Base-by-base conservation (phyloP, 1,140 invertebrate genomes). In the Harpegnathos saltator region DNA sequence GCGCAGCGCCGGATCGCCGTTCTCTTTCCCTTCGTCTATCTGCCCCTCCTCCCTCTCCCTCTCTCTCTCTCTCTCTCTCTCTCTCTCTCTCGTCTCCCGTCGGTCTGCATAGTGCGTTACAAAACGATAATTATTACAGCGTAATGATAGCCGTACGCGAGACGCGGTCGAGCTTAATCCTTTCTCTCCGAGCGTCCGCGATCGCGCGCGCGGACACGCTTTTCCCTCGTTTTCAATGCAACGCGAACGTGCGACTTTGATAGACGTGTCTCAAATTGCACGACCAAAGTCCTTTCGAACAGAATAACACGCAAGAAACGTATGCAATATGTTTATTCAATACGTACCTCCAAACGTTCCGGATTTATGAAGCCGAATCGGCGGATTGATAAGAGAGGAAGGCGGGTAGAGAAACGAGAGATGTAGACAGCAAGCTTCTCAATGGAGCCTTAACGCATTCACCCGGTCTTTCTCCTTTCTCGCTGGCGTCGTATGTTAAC, bases 101-200 rank as follows among this genome's bases (percentile, higher is more conserved):
- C 11, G 3, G 38, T 44, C 38, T 17, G 52, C 33, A 52, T 38
- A 24, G 58, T 66, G 74, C 74, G 44, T 77, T 77, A 33, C 62
- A 52, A 77, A 77, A 77, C 74, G 61, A 66, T 77, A 77, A 77
- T 77, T 77, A 77, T 77, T 77, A 68, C 74, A 68, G 29, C 48
- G 14, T 77, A 66, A 54, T 77, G 61, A 66, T 77, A 77, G 63
- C 54, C 19, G 14, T 29, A 38, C 26, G 19, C 50, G 62, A 44
- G 38, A 77, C 62, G 48, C 48, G 19, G 26, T 54, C 61, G 44
- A 52, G 48, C 48, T 77, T 54, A 38, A 66, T 54, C 74, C 74
- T 77, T 77, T 77, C 74, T 77, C 74, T 77, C 48, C 2, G 12
- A 29, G 61, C 26, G 52, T 63, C 62, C 26, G 14, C 24, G n/a